Percentiles rank a stretch among this genome's conserved stretches.
These are phyloP conservation scores for Staurois parvus DNA, from an alignment of 2,797 vertebrate genomes.

Conservation along the genomic window DNA sequence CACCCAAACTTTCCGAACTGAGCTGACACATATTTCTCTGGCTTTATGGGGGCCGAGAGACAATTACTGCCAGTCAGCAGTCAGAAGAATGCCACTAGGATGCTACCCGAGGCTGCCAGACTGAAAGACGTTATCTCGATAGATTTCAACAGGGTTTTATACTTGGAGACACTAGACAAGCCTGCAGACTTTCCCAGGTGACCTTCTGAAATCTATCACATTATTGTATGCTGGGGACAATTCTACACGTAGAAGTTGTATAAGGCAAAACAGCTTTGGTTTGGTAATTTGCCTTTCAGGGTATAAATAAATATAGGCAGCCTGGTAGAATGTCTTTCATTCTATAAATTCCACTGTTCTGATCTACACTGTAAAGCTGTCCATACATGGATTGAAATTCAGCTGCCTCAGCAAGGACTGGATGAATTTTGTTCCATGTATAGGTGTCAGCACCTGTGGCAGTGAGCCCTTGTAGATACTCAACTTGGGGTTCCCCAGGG, in stretches of 20 bases:
- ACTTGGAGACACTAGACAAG: not conserved
- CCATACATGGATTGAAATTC: too few species aligned
- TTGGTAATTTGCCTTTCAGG: too few species aligned
- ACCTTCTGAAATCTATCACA: not conserved
- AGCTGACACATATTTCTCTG: slow-evolving; percentile 36
- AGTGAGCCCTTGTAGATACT: too few species aligned
- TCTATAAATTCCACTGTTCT: too few species aligned
- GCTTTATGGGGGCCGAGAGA: slow-evolving; percentile 40
- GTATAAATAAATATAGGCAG: too few species aligned
- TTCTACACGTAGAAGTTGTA: not conserved
- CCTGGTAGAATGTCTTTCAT: too few species aligned
- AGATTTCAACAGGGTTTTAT: slow-evolving; percentile 21
- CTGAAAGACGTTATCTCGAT: slow-evolving; percentile 11
- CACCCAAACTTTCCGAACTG: slow-evolving; percentile 62
- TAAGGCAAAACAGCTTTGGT: not conserved
- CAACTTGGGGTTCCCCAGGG: too few species aligned
- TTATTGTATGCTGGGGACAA: not conserved
- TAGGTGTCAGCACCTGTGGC: too few species aligned
- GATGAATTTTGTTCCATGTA: too few species aligned
- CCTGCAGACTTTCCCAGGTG: not conserved
- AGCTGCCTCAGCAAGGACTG: too few species aligned
- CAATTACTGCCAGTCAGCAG: slow-evolving; percentile 49
- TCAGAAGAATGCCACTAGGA: slow-evolving; percentile 11
- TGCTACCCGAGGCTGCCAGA: not conserved
- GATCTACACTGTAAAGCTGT: too few species aligned